Conservation (phyloP, 1,140 invertebrate species). For the Drosophila lowei region DNA sequence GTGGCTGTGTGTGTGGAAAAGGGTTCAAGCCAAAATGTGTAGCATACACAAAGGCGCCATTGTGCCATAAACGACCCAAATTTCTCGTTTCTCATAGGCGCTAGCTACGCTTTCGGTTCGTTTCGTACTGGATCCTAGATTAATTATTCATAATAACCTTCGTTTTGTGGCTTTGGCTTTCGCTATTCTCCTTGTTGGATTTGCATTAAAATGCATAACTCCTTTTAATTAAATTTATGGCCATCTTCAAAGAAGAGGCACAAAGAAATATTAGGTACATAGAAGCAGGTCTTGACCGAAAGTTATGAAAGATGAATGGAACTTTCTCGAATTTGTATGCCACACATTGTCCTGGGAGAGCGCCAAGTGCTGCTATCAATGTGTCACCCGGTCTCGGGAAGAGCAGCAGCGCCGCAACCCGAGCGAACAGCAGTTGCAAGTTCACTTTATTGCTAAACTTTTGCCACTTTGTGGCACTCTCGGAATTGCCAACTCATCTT, state of each 20-base stretch:
- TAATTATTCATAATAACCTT: slow-evolving; percentile 71
- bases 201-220: slow-evolving; percentile 69
- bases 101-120: slow-evolving; percentile 14
- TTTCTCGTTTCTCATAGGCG: slow-evolving; percentile 30
- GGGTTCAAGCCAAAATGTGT: slow-evolving; percentile 73
- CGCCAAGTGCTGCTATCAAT: too few species aligned
- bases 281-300: slow-evolving; percentile 15
- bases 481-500: slow-evolving; percentile 48
- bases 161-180: slow-evolving; percentile 4
- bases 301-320: not conserved
- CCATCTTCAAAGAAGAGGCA: slow-evolving; percentile 24
- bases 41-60: slow-evolving; percentile 80
- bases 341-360: too few species aligned
- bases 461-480: slow-evolving; percentile 42
- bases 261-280: slow-evolving; percentile 31
- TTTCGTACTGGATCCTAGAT: slow-evolving; percentile 34
- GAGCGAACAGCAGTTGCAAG: slow-evolving; percentile 15
- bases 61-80: slow-evolving; percentile 75
- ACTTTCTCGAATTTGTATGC: too few species aligned
- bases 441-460: slow-evolving; percentile 47
- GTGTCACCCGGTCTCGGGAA: too few species aligned
- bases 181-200: slow-evolving; percentile 23
- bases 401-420: not conserved
- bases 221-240: slow-evolving; percentile 61
- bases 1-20: slow-evolving; percentile 39